Evolutionary conservation across 2,113 vertebrate species (phyloP), one percentile per base, ranked within the genome.

Genomic region (Psittacara wagleri): DNA sequence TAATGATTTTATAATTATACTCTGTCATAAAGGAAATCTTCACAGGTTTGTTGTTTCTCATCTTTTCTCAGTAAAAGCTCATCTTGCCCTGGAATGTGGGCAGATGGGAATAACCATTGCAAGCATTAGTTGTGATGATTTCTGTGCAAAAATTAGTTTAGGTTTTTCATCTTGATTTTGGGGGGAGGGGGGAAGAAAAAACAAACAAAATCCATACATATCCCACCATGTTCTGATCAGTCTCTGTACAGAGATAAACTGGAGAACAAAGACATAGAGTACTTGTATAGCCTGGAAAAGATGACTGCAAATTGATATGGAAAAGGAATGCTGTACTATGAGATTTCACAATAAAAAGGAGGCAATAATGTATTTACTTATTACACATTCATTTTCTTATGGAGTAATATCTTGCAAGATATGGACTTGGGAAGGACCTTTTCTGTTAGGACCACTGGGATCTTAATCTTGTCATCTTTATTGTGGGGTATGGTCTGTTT

Each of bases 1-100:
- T 68, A 80, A 95, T 91, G 69, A 61, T 66, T 90, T 88, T 91
- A 70, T 96, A 83, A 96, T 95, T 93, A 69, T 68, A 81, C 63
- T 61, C 96, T 89, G 18, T 95, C 89, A 92, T 86, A 92, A 96
- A 91, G 66, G 51, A 90, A 83, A 92, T 88, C 35, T 88, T 29
- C 19, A 44, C 27, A 59, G 27, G 92, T 92, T 96, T 46, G 55
- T 78, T 46, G 76, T 61, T 91, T 94, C 89, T 52, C 25, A 37
- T 91, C 35, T 92, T 92, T 93, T 35, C 43, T 83, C 86, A 35
- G 44, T 68, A 75, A 87, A 95, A 74, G 70, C 63, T 88, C 66
- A 90, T 86, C 86, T 96, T 78, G 39, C 83, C 88, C 54, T 88
- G 49, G 55, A 96, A 93, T 88, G 73, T 83, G 70, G 74, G 55